Conservation (phyloP, 2,888 invertebrate genomes). For the Dynastes grantii region DNA sequence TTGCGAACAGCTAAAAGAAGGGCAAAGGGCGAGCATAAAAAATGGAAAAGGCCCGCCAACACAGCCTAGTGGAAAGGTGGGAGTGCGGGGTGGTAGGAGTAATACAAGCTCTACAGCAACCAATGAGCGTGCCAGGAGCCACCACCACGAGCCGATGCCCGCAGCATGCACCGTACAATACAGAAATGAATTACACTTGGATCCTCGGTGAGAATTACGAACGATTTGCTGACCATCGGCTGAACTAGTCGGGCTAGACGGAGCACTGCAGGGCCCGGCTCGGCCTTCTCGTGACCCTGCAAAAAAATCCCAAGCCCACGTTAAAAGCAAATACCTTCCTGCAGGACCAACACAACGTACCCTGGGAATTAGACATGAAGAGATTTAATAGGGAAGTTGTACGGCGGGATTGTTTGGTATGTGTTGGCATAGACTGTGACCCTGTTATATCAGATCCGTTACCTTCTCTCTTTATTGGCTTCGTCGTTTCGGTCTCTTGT, state of each 20-base stretch:
- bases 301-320: slow-evolving; percentile 82
- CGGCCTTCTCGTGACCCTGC: slow-evolving; percentile 74
- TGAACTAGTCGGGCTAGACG: slow-evolving; percentile 82
- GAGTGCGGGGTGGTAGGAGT: slow-evolving; percentile 50
- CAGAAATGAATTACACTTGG: slow-evolving; percentile 80
- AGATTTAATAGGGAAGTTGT: slow-evolving; percentile 95
- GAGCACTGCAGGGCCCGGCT: slow-evolving; percentile 73
- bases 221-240: slow-evolving; percentile 77
- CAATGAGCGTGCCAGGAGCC: slow-evolving; percentile 60
- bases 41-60: slow-evolving; percentile 59
- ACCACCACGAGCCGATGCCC: slow-evolving; percentile 60
- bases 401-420: slow-evolving; percentile 89
- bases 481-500: slow-evolving; percentile 66
- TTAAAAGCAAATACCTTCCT: slow-evolving; percentile 57
- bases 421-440: slow-evolving; percentile 71
- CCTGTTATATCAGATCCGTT: slow-evolving; percentile 69
- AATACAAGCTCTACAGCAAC: slow-evolving; percentile 60
- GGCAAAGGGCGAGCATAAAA: slow-evolving; percentile 45
- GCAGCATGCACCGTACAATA: slow-evolving; percentile 62
- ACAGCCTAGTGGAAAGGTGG: slow-evolving; percentile 57
- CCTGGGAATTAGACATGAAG: slow-evolving; percentile 96
- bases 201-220: slow-evolving; percentile 86
- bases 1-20: slow-evolving; percentile 31
- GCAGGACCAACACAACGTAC: slow-evolving; percentile 71
- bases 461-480: slow-evolving; percentile 79